phyloP scores from a whole-genome alignment of 2,888 invertebrate species.

The Heliconius cydno region DNA sequence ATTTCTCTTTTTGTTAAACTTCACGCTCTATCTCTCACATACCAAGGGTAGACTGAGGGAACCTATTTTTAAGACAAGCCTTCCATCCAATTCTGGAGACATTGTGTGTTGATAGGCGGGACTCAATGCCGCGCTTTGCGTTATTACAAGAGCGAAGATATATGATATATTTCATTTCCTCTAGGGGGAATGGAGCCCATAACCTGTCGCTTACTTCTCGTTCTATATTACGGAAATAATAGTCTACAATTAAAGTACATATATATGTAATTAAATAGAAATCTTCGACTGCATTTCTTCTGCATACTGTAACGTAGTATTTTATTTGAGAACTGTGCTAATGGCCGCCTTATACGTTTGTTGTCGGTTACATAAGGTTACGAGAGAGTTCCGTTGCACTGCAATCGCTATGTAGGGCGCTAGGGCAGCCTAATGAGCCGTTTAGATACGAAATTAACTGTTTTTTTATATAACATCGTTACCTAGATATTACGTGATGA shows the following conservation, averaged over 20 bases:
- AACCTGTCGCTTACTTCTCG: too few relatives aligned
- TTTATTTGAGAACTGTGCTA: slow-evolving; percentile 46
- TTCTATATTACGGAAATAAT: slow-evolving; percentile 20
- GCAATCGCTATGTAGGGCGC: background rate
- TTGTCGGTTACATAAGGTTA: slow-evolving; percentile 35
- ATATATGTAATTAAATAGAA: slow-evolving; percentile 41
- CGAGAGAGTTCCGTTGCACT: slow-evolving; percentile 31
- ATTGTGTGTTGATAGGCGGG: too few relatives aligned
- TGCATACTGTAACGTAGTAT: slow-evolving; percentile 13
- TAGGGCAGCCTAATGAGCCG: background rate
- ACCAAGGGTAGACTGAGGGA: too few relatives aligned
- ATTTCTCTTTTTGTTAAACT: too few relatives aligned
- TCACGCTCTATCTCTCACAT: too few relatives aligned
- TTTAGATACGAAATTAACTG: background rate
- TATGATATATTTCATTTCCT: too few relatives aligned
- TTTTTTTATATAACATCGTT: background rate
- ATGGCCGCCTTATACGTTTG: slow-evolving; percentile 42
- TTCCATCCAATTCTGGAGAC: too few relatives aligned
- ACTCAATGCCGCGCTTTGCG: too few relatives aligned
- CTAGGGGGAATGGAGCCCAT: too few relatives aligned
- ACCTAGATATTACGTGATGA: background rate
- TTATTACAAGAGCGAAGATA: too few relatives aligned
- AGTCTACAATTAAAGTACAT: slow-evolving; percentile 32
- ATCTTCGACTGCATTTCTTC: slow-evolving; percentile 38
- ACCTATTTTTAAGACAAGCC: too few relatives aligned